Evolutionary conservation across 2,888 invertebrate genomes (phyloP).

Genomic region (Tenthredo distinguenda): DNA sequence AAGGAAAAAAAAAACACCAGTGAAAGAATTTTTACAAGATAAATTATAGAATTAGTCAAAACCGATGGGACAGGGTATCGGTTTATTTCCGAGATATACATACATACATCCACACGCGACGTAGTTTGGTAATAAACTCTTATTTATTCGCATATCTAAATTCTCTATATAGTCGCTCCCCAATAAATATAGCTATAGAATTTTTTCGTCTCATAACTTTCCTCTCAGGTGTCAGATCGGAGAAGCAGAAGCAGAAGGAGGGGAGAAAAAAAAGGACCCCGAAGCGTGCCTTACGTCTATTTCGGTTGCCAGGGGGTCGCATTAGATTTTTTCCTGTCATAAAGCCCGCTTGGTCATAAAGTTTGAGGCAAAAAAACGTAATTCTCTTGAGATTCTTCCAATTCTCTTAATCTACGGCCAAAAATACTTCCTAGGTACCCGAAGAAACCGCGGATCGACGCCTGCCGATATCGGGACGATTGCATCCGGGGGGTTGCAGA

Average conservation of each 20-base stretch:
- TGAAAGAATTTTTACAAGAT: conserved; percentile 16
- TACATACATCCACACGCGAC: background rate
- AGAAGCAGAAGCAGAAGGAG: background rate
- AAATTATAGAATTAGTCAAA: conserved; percentile 28
- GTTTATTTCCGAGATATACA: conserved; percentile 15
- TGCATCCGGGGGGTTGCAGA: background rate
- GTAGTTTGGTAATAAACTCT: conserved; percentile 33
- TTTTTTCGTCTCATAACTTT: conserved; percentile 14
- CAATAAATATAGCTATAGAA: conserved; percentile 18
- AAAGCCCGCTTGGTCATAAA: conserved; percentile 10
- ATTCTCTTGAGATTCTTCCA: conserved; percentile 42
- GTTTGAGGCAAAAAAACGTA: background rate
- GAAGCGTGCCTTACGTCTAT: conserved; percentile 32
- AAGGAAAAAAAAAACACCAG: background rate
- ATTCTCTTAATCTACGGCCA: conserved; percentile 26
- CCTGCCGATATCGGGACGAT: background rate
- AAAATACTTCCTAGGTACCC: conserved; percentile 6
- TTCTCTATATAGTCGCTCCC: background rate
- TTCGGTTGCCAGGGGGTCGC: conserved; percentile 23
- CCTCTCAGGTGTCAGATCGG: background rate
- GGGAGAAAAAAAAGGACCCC: background rate
- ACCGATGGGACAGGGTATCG: conserved; percentile 2
- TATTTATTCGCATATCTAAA: conserved; percentile 24
- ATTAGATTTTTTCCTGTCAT: conserved; percentile 16
- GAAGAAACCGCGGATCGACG: background rate